A percentile compares a stretch with the other conserved stretches of the same genome.
These are phyloP conservation scores for Clarias batrachus DNA, from an alignment of 2,113 vertebrate genomes.

Conservation along the genomic window DNA sequence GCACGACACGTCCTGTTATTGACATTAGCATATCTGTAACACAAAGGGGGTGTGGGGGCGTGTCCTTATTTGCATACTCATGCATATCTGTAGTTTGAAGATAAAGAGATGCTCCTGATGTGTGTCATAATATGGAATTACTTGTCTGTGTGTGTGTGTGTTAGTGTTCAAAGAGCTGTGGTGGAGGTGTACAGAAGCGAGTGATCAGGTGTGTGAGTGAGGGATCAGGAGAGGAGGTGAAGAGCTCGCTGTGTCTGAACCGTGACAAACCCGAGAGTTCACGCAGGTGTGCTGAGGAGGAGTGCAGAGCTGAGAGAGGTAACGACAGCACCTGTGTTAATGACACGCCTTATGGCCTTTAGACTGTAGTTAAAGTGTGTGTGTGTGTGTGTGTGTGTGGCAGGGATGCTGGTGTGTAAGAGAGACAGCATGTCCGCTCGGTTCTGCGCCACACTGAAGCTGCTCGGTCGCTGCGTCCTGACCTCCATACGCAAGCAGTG, in stretches of 20 bases:
- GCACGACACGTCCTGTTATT: not conserved
- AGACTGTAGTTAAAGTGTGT: not conserved
- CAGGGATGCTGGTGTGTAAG: slow-evolving; percentile 74
- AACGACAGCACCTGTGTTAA: not conserved
- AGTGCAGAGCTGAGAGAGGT: slow-evolving; percentile 67
- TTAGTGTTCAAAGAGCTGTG: slow-evolving; percentile 73
- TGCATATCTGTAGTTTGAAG: not conserved
- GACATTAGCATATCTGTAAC: not conserved
- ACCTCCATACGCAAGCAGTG: slow-evolving; percentile 82
- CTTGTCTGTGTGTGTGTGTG: slow-evolving; percentile 39
- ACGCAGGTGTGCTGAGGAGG: slow-evolving; percentile 66
- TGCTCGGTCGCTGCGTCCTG: slow-evolving; percentile 81
- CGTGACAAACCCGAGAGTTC: slow-evolving; percentile 64
- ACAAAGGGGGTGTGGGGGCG: not conserved
- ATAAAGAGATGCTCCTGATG: not conserved
- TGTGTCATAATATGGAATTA: not conserved
- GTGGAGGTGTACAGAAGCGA: slow-evolving; percentile 68
- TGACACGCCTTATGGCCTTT: not conserved
- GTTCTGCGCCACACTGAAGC: slow-evolving; percentile 88
- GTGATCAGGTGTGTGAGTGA: slow-evolving; percentile 62
- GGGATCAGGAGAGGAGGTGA: slow-evolving; percentile 57
- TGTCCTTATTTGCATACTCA: not conserved
- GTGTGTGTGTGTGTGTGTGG: slow-evolving; percentile 37
- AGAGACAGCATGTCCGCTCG: slow-evolving; percentile 83
- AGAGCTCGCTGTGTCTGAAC: slow-evolving; percentile 64